phyloP scores from a whole-genome alignment of 2,113 vertebrate species.

The Nanorana parkeri region DNA sequence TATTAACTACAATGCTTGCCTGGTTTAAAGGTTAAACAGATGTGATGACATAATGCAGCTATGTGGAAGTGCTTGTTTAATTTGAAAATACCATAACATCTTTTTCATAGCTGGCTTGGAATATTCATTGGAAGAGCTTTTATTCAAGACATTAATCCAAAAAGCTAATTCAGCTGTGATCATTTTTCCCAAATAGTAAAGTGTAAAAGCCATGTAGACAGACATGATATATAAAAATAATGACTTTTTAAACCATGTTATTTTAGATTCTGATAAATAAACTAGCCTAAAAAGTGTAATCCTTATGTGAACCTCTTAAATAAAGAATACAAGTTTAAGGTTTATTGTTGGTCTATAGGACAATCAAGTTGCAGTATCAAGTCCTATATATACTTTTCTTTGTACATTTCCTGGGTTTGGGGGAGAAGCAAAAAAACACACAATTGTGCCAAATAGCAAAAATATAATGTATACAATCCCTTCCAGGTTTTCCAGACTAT shows the following conservation, averaged over 20 bases:
- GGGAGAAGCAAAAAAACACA: no score
- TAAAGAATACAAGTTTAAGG: neutral
- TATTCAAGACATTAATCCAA: conserved; percentile 47
- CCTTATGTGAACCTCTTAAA: conserved; percentile 26
- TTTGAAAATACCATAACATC: conserved; percentile 50
- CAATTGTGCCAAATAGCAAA: neutral
- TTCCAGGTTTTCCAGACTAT: no score
- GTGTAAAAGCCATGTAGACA: conserved; percentile 47
- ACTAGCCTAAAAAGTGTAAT: conserved; percentile 37
- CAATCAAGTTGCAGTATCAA: no score
- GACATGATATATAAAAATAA: conserved; percentile 42
- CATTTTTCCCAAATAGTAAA: conserved; percentile 48
- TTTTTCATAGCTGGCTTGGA: conserved; percentile 53
- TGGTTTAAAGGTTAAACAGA: conserved; percentile 53
- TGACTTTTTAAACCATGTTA: conserved; percentile 33
- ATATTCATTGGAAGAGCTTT: conserved; percentile 50
- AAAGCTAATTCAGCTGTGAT: conserved; percentile 49
- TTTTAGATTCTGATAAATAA: conserved; percentile 27
- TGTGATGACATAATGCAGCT: conserved; percentile 55
- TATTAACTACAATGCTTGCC: conserved; percentile 43
- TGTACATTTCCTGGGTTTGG: neutral
- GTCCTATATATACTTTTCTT: neutral
- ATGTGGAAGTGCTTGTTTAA: conserved; percentile 53
- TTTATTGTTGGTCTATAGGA: neutral
- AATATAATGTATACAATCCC: no score